Evolutionary conservation across 2,113 vertebrate genomes (phyloP), one percentile per base, ranked within the genome.

Genomic region (Misgurnus mizolepis): DNA sequence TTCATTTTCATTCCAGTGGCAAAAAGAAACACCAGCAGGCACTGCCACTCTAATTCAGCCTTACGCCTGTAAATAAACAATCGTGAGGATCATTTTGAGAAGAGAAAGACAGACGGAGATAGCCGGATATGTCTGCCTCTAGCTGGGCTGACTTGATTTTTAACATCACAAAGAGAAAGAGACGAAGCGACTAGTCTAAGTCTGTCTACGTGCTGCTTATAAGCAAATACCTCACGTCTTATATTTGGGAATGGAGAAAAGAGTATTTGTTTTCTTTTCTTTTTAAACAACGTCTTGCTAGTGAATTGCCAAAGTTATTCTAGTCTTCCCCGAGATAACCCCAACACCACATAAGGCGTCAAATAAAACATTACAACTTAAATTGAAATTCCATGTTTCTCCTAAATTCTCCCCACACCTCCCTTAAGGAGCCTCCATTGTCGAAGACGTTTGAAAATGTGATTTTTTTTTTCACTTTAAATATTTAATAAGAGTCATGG

Each of bases 401-500:
- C 18, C 73, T 74, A 41, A 68, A 81, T 14, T 60, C 79, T 10
- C 47, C 60, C 45, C 83, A 45, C 71, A 3, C 50, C 22, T 18
- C 14, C 55, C 53, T 50, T n/a, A 70, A 67, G 41, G 66, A 62
- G 66, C 43, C 17, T 56, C 41, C 58, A 47, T 22, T 55, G 68
- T 68, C 27, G 76, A 82, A 80, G 64, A n/a, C 47, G 12, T 67
- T 78, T 89, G 58, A 90, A 91, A 90, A 79, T 82, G 88, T 65
- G 14, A 90, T 88, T 84, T 73, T 50, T 73, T 50, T 22, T 34
- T 17, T 72, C 50, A n/a, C 53, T 85, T 82, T 89, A 84, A 87
- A 90, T 91, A 89, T 90, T 91, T 87, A 87, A 86, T 79, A 61
- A 4, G 77, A 85, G 72, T 79, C 68, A 72, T 80, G 67, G 45